Conservation (phyloP, 2,113 vertebrate species). For the Agapornis roseicollis region DNA sequence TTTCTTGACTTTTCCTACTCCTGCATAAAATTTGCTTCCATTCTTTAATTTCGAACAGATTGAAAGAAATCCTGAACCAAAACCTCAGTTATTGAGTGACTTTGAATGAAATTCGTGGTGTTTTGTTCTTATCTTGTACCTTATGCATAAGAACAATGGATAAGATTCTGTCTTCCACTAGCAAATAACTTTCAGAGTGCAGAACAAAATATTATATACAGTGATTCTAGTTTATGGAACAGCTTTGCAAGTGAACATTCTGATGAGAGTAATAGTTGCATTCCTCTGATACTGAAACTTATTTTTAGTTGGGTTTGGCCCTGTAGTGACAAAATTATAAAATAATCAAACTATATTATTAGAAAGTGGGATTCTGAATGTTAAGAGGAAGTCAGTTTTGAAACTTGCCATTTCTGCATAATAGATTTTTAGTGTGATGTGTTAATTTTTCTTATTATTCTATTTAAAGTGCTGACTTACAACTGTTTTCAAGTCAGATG, state of each 20-base stretch:
- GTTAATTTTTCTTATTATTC: neutral
- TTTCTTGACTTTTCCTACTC: neutral
- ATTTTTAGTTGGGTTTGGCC: neutral
- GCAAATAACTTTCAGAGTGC: neutral
- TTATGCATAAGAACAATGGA: neutral
- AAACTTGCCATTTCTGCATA: neutral
- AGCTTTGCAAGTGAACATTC: neutral
- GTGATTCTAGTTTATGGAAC: neutral
- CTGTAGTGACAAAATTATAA: neutral
- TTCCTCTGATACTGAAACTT: neutral
- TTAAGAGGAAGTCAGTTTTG: neutral
- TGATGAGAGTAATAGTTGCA: neutral
- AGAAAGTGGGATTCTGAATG: neutral
- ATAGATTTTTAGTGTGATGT: neutral
- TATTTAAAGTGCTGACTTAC: neutral
- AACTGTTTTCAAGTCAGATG: neutral
- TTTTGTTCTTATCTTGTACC: neutral
- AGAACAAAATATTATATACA: neutral
- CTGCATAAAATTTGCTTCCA: neutral
- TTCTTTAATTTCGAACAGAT: neutral
- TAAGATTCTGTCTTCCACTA: neutral
- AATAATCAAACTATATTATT: neutral
- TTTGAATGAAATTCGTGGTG: neutral
- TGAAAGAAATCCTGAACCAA: neutral
- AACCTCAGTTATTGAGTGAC: neutral